Base-by-base conservation (phyloP, 1,140 invertebrate species). In the Protaetia brevitarsis region DNA sequence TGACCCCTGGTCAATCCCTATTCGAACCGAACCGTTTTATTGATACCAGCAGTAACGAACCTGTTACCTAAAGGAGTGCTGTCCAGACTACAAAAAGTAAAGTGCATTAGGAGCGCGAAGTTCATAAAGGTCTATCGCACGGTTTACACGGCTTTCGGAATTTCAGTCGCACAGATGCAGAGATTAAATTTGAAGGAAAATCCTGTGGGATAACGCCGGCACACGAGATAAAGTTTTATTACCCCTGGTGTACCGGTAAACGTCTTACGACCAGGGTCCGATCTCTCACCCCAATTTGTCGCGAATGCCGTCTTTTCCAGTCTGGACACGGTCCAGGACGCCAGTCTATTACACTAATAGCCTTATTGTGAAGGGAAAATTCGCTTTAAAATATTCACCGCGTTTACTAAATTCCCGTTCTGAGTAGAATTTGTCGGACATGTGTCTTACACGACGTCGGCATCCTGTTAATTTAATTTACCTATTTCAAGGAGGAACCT, bases 201-300 rank as follows among this genome's bases (percentile, higher is more conserved):
- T 59, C 29, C 57, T 6, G 26, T n/a, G 29, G 29, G 57, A 59
- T 29, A 59, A 59, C 29, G 30, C 13, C n/a, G 30, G 57, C 29
- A 59, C 16, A 59, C 57, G 29, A 59, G 29, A 31, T 59, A 59
- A 59, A 34, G 64, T 58, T 65, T 65, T 51, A 59, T 36, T 58
- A 59, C 64, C 27, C 30, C 64, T 65, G 64, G 51, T 57, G 34
- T 65, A 36, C 56, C 41, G 51, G 67, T 73, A 72, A 73, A 74
- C 70, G 73, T 74, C 73, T 74, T 69, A 58, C 64, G 45, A 68
- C 69, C 70, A 51, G 41, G 41, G 41, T 51, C 41, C 41, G 72
- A 74, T 76, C 73, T 76, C 74, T 74, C 73, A 74, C 73, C 73
- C 75, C 72, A 76, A 76, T 76, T 76, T 76, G 75, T 75, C 74